These are phyloP conservation scores for Caenorhabditis sp. DNA, from an alignment of 2,888 invertebrate species.

Conservation along the genomic window DNA sequence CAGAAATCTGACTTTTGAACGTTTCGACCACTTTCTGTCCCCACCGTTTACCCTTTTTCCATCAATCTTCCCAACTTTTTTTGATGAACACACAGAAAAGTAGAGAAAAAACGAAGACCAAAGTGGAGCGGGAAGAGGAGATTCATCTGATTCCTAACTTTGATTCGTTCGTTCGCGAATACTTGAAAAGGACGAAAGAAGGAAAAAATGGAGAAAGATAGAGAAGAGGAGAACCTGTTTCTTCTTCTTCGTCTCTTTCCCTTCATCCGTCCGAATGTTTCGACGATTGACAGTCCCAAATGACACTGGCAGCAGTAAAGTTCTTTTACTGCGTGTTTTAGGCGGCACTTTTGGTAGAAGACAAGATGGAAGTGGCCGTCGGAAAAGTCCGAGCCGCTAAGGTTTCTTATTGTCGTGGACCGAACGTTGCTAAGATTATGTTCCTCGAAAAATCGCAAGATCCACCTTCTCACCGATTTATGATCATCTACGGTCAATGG, in stretches of 20 bases:
- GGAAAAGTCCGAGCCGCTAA: no score
- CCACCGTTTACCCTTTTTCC: background rate
- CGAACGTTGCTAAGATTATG: no score
- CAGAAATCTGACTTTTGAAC: background rate
- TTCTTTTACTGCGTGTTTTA: background rate
- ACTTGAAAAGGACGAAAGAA: slow-evolving; percentile 26
- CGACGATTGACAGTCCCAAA: background rate
- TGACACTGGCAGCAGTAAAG: background rate
- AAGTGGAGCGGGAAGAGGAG: background rate
- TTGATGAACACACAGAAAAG: background rate
- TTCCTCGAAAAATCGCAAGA: no score
- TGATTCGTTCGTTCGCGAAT: slow-evolving; percentile 36
- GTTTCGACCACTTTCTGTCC: background rate
- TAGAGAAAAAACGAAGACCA: no score
- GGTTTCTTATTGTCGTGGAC: no score
- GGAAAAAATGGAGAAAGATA: background rate
- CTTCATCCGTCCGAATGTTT: slow-evolving; percentile 8
- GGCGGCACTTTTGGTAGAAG: background rate
- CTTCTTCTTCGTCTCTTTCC: background rate
- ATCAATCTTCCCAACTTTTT: slow-evolving; percentile 2
- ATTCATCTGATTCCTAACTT: slow-evolving; percentile 50
- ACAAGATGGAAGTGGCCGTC: background rate
- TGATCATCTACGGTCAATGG: background rate
- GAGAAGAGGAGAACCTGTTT: slow-evolving; percentile 43
- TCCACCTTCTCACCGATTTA: no score